These are phyloP conservation scores for Gallinago undulata DNA, from an alignment of 2,113 vertebrate genomes.

Conservation along the genomic window DNA sequence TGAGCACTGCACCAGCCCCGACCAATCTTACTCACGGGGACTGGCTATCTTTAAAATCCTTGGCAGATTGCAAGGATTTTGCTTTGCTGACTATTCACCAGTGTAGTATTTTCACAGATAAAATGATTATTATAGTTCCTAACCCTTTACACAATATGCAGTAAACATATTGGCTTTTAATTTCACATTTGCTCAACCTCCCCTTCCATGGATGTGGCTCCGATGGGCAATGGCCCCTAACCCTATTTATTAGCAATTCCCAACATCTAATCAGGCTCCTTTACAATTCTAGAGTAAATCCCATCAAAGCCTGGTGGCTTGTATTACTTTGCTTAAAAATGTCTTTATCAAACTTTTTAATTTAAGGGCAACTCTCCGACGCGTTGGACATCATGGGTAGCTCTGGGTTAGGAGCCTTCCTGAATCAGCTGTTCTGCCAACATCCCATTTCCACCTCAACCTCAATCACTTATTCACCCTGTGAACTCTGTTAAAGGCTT, in stretches of 20 bases:
- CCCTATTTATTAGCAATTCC: neutral
- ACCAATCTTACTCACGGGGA: neutral
- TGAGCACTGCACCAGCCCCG: neutral
- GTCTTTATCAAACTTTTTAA: neutral
- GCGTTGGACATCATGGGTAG: neutral
- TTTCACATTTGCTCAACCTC: neutral
- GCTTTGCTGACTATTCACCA: neutral
- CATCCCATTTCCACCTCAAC: accelerated
- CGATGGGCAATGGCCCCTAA: accelerated
- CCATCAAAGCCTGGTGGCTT: neutral
- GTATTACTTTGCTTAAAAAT: neutral
- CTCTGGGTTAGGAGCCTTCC: neutral
- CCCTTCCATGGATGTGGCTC: neutral
- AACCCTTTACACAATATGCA: neutral
- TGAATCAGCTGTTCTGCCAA: neutral
- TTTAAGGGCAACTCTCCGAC: neutral
- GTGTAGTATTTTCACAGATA: neutral
- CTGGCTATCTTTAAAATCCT: neutral
- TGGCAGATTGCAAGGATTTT: neutral
- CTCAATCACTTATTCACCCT: neutral
- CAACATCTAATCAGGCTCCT: neutral
- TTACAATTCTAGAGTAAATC: neutral
- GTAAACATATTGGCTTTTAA: neutral
- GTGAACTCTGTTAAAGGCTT: neutral
- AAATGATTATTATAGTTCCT: neutral